Evolutionary conservation across 2,797 vertebrate genomes (phyloP), one percentile per base, ranked within the genome.

Genomic region (Eptatretus atami): DNA sequence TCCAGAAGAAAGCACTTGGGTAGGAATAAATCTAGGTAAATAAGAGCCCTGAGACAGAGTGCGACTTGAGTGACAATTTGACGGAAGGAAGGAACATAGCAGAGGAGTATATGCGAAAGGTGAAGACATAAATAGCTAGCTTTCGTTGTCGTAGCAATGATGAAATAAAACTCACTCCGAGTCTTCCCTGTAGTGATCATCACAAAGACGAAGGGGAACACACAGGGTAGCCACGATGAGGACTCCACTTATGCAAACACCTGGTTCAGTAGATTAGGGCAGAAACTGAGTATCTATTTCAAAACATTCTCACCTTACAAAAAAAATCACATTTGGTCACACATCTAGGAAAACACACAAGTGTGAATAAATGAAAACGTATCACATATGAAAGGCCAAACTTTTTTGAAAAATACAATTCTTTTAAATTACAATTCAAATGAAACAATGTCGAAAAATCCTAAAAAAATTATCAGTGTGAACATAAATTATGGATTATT

Each of bases 171-270:
- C 88, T 80, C 70, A 99, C 92, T 96, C 92, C 53, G 87, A 85
- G 67, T 98, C 92, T 75, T 98, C 87, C 61, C 90, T 84, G 71
- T 95, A 96, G 74, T 98, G 90, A 77, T 99, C 94, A 74, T 99
- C 92, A 73, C 92, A 99, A 98, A 99, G 1, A 98, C 79, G 63
- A 99, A n/a, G n/a, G 79, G 68, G 90, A 99, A 66, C 90, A 99
- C 14, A 99, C 81, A 25, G 92, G 87, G 9, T 77, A 76, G 19
- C 84, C 86, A 52, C 81, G 80, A 10, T 99, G 90, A 63, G 90
- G 90, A 53, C 82, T 82, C 79, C 90, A 79, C 65, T 99, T 90
- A n/a, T 98, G 88, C 15, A 98, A 81, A 76, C 92, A 99, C 69
- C 92, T 95, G 69, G 52, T 60, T 53, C 63, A 44, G 31, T 44